These are phyloP conservation scores for Basileuterus tristriatus DNA, from an alignment of 2,797 vertebrate species.

Conservation along the genomic window DNA sequence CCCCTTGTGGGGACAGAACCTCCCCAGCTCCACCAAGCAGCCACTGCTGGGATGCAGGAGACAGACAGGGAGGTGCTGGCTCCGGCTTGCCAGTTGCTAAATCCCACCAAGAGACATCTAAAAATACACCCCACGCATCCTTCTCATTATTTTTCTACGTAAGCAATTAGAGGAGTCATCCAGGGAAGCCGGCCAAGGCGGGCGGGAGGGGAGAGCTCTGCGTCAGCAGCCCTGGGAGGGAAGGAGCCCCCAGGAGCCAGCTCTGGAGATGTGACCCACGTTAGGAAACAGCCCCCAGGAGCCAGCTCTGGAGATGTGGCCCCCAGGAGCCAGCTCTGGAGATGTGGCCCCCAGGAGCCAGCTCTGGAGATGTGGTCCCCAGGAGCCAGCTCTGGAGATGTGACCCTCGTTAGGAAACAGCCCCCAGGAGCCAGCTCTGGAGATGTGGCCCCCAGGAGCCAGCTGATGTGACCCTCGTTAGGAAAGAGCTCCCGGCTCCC, in stretches of 20 bases:
- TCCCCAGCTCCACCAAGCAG: neutral
- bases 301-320: neutral
- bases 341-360: neutral
- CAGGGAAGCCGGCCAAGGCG: slow-evolving; percentile 54
- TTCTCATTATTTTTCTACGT: slow-evolving; percentile 59
- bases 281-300: slow-evolving; percentile 7
- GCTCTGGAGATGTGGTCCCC: neutral
- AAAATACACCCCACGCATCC: slow-evolving; percentile 60
- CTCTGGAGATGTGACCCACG: neutral
- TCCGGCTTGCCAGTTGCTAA: neutral
- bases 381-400: neutral
- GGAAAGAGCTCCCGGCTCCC: neutral
- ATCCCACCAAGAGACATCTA: slow-evolving; percentile 63
- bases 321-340: neutral
- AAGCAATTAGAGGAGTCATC: slow-evolving; percentile 63
- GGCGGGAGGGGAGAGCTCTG: slow-evolving; percentile 42
- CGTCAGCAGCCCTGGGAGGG: slow-evolving; percentile 55
- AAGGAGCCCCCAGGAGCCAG: neutral
- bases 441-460: neutral
- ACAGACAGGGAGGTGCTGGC: neutral
- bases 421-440: neutral
- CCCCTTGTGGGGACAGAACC: neutral
- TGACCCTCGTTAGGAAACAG: slow-evolving; percentile 32
- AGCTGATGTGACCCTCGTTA: neutral
- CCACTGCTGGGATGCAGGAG: neutral